Evolutionary conservation across 2,113 vertebrate genomes (phyloP), one percentile per base, ranked within the genome.

Genomic region (Euleptes europaea): DNA sequence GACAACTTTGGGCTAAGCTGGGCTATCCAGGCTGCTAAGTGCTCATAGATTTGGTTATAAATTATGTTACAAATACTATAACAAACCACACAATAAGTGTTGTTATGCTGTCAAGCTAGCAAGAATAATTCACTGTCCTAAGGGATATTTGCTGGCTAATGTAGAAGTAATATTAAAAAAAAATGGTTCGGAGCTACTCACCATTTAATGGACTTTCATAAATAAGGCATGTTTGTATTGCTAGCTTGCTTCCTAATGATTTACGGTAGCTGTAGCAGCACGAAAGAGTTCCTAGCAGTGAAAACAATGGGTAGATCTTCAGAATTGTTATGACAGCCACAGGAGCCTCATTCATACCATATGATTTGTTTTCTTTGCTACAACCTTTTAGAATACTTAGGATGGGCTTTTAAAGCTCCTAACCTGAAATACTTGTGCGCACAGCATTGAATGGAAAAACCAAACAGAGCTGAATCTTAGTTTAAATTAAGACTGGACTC

Each of bases 81-180:
- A 76, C 17, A 35, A 76, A 49, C 31, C 31, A 33, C n/a, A 51
- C 73, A 76, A 33, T 33, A 76, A 19, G 47, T 33, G 49, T n/a
- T 75, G 42, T 54, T 76, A 23, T 42, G 57, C 77, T 71, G 66
- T 63, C 2, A 1, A 35, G 78, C 11, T 51, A 42, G 2, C 1
- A 14, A 40, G 40, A 70, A n/a, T n/a, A 80, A 0, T 0, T 1
- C 0, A 33, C 77, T 23, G 51, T 44, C 28, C 1, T 33, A 2
- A 2, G 72, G 73, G 44, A 72, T 0, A 4, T 8, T 3, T 9
- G 1, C 5, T 0, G 54, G 19, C 8, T 84, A 13, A 40, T 23
- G 71, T 14, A 28, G 0, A 75, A n/a, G 49, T 35, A 65, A 35
- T 44, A n/a, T 2, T n/a, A 0, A 0, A 0, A 0, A 70, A 54